Conservation (phyloP, 2,113 vertebrate genomes). For the Petrocephalus zakoni region DNA sequence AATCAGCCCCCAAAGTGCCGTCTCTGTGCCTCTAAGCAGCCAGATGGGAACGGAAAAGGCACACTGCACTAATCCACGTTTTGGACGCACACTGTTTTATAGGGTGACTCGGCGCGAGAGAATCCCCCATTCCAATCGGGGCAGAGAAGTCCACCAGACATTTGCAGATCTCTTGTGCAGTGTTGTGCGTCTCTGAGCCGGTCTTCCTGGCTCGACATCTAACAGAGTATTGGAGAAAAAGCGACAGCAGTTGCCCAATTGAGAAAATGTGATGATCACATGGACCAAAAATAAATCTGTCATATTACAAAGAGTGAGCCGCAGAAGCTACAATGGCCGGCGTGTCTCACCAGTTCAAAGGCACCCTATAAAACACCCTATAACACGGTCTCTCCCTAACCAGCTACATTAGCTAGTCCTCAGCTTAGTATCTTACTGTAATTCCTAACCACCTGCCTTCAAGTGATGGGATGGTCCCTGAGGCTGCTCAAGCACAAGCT, state of each 20-base stretch:
- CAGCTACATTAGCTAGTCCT: not conserved
- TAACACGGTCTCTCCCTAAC: not conserved
- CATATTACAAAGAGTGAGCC: not conserved
- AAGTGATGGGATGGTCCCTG: not conserved
- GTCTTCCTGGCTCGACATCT: not conserved
- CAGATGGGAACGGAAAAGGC: not conserved
- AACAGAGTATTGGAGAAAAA: not conserved
- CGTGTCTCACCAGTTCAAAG: not conserved
- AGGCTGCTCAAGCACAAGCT: not conserved
- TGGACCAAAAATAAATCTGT: not conserved
- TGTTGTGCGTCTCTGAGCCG: not conserved
- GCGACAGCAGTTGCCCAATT: not conserved
- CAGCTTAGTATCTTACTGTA: not conserved
- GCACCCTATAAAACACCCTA: not conserved
- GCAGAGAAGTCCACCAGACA: not conserved
- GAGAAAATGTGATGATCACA: not conserved
- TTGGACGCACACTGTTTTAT: not conserved
- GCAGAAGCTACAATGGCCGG: not conserved
- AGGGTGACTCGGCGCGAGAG: not conserved
- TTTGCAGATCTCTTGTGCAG: not conserved
- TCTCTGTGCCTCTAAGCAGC: not conserved
- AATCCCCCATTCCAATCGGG: not conserved
- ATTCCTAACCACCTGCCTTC: not conserved
- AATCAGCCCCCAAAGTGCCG: not conserved
- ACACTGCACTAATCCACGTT: not conserved